Percentiles rank a stretch among this genome's conserved stretches.
phyloP scores from a whole-genome alignment of 2,113 vertebrate genomes.

The Manacus vitellinus region DNA sequence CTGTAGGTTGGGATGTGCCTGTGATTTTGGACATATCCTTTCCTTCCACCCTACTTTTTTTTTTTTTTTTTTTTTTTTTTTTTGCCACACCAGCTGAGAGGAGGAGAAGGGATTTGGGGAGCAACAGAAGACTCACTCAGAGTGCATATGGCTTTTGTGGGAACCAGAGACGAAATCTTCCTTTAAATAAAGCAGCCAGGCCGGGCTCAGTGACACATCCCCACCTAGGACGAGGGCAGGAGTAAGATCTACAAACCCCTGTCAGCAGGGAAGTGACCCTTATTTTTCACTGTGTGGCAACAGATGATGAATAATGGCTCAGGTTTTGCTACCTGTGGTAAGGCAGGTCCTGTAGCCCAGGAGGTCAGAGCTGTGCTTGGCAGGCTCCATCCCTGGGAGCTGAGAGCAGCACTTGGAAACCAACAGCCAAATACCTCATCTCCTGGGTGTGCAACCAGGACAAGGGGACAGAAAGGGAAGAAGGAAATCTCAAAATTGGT shows the following conservation, averaged over 20 bases:
- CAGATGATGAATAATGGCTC: conserved; percentile 15
- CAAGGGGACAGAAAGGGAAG: not conserved
- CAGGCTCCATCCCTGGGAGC: not conserved
- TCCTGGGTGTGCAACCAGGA: no score
- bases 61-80: not conserved
- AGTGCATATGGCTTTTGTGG: not conserved
- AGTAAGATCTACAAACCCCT: not conserved
- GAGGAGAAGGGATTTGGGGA: not conserved
- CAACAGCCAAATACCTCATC: not conserved
- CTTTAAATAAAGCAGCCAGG: not conserved
- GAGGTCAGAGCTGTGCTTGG: not conserved
- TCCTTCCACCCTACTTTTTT: not conserved
- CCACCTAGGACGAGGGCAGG: not conserved
- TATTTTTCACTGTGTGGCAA: not conserved
- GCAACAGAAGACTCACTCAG: not conserved
- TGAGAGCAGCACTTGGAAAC: not conserved
- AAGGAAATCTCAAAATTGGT: not conserved
- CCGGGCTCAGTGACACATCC: accelerated
- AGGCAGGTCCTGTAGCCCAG: not conserved
- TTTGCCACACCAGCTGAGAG: not conserved
- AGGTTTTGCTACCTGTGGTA: not conserved
- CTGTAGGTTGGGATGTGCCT: not conserved
- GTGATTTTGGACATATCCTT: not conserved
- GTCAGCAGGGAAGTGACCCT: not conserved
- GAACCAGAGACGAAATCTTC: not conserved